Percentiles rank a stretch among this genome's conserved stretches.
Evolutionary conservation across 1,140 invertebrate species (phyloP).

Genomic region (Drosophila parabipectinata): DNA sequence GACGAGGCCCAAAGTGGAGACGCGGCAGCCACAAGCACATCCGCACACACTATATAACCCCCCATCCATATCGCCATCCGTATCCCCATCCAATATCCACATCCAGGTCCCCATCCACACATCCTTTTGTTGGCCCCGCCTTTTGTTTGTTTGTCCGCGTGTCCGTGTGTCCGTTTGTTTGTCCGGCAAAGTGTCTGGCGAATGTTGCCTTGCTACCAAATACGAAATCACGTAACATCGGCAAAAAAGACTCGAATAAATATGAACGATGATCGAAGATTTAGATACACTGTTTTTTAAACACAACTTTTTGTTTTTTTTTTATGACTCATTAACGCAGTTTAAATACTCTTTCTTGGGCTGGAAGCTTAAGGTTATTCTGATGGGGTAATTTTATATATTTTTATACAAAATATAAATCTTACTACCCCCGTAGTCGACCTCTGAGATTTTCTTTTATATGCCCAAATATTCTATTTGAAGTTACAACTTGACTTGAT

Average conservation of each 20-base stretch:
- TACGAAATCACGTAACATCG: slow-evolving; percentile 72
- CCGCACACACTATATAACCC: slow-evolving; percentile 20
- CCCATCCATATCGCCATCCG: not conserved
- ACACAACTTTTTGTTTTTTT: too few relatives aligned
- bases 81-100: slow-evolving; percentile 14
- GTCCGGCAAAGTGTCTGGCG: slow-evolving; percentile 56
- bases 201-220: slow-evolving; percentile 71
- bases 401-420: too few relatives aligned
- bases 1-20: slow-evolving; percentile 58
- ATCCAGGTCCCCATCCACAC: slow-evolving; percentile 33
- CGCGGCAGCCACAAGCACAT: slow-evolving; percentile 23
- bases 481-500: too few relatives aligned
- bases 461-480: too few relatives aligned
- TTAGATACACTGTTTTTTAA: not conserved
- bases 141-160: slow-evolving; percentile 54
- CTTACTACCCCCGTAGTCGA: too few relatives aligned
- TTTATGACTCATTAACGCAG: too few relatives aligned
- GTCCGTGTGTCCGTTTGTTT: slow-evolving; percentile 42
- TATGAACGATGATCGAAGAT: not conserved
- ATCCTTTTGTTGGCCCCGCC: slow-evolving; percentile 65
- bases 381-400: too few relatives aligned
- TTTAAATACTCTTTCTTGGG: too few relatives aligned
- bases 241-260: slow-evolving; percentile 29
- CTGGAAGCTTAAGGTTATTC: too few relatives aligned
- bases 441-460: too few relatives aligned